Evolutionary conservation across 2,888 invertebrate species (phyloP).

Genomic region (Hipparchia sbordonii): DNA sequence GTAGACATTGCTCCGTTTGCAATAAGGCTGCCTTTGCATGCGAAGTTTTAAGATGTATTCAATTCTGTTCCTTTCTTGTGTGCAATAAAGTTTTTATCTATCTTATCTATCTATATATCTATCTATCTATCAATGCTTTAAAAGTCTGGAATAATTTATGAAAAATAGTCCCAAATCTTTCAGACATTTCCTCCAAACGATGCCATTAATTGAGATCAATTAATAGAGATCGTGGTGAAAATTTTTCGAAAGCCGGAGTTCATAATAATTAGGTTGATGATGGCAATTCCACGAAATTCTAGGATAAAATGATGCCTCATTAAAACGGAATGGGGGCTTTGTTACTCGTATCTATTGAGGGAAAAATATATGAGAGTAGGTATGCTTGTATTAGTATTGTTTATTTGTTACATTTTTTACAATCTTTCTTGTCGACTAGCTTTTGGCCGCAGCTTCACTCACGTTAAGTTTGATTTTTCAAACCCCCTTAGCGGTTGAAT

Average conservation of each 20-base stretch:
- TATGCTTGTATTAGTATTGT: not conserved
- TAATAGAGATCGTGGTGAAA: conserved; percentile 25
- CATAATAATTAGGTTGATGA: conserved; percentile 36
- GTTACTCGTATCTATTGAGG: not conserved
- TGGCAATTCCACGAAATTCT: conserved; percentile 34
- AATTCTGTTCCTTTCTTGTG: too few species aligned
- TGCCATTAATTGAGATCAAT: conserved; percentile 33
- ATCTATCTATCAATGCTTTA: too few species aligned
- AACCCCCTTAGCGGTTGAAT: too few species aligned
- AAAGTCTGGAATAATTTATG: not conserved
- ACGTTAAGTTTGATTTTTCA: too few species aligned
- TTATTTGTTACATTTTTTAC: too few species aligned
- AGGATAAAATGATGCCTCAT: conserved; percentile 34
- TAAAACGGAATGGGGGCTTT: not conserved
- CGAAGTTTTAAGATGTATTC: too few species aligned
- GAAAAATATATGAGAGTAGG: not conserved
- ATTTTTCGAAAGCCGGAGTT: conserved; percentile 28
- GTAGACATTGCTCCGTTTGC: too few species aligned
- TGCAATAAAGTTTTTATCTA: too few species aligned
- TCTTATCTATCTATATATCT: too few species aligned
- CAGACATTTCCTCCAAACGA: conserved; percentile 13
- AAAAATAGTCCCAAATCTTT: not conserved
- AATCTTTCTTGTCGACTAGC: too few species aligned
- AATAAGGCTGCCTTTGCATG: too few species aligned
- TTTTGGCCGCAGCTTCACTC: too few species aligned